Base-by-base conservation (phyloP, 1,140 invertebrate genomes). In the Aporrectodea caliginosa region DNA sequence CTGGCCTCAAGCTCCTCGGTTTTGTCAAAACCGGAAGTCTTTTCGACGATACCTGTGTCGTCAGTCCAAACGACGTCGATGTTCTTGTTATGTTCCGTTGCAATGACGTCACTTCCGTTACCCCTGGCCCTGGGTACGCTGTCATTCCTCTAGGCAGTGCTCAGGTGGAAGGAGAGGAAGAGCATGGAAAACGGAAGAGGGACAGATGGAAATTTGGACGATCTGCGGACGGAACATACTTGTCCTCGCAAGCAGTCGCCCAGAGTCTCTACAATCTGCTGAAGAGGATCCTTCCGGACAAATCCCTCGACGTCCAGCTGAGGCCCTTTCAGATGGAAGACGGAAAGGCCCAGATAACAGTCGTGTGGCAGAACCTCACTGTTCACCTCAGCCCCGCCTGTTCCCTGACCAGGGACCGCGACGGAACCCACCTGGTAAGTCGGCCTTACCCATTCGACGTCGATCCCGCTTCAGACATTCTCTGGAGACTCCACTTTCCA, bases 361-460 rank as follows among this genome's bases (percentile, higher is more conserved):
- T 73, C 6, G 1, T 29, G 1, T 78, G 27, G 27, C 12, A 32
- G 12, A 31, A 31, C 30, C 34, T 34, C 31, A 6, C 12, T 30
- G 31, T 78, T 30, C 71, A 73, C 70, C 0, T 78, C 12, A 35
- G 71, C 12, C 68, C 77, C n/a, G 77, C 77, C n/a, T 35, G 31
- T 32, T 72, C 34, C 22, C 69, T 73, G n/a, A n/a, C n/a, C n/a
- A n/a, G n/a, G 29, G 69, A 78, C 0, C 2, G 29, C 33, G 77
- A 78, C 1, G 77, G 73, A 22, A n/a, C 35, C 6, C 33, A 73
- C 0, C 70, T 78, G 69, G 69, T 72, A 6, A 78, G 30, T 0
- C 69, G 77, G 69, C 77, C 77, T n/a, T 78, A 78, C 77, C 1
- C 77, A 16, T 29, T 33, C 70, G 77, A 78, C 70, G 77, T 35